phyloP scores from a whole-genome alignment of 2,888 invertebrate genomes.

The Slavum lentiscoides region DNA sequence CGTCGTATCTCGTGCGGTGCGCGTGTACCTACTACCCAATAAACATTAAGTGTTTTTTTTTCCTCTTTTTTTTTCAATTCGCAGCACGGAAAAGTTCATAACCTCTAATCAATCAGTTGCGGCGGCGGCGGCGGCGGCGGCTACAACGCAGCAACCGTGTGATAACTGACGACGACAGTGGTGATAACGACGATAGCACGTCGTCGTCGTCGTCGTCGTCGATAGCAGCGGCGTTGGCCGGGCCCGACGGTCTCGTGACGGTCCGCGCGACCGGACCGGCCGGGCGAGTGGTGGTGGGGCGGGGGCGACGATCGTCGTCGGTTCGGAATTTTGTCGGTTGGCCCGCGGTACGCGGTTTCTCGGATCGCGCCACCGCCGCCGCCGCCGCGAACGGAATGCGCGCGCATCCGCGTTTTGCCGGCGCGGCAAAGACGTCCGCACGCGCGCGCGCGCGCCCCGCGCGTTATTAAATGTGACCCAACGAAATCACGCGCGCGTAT shows the following conservation, averaged over 20 bases:
- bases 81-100: conserved; percentile 27
- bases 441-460: background rate
- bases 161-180: conserved; percentile 20
- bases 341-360: background rate
- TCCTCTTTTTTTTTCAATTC: background rate
- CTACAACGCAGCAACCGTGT: conserved; percentile 50
- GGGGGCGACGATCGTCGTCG: background rate
- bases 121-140: conserved; percentile 14
- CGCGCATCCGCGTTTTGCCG: background rate
- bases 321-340: no score
- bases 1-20: no score
- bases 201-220: conserved; percentile 3
- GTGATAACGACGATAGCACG: conserved; percentile 38
- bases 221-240: background rate
- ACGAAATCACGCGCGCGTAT: no score
- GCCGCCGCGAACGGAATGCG: background rate
- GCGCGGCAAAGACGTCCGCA: conserved; percentile 9
- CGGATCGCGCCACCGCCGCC: background rate
- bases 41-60: background rate
- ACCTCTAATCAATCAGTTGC: conserved; percentile 49
- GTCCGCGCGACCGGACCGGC: background rate
- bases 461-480: no score
- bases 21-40: background rate
- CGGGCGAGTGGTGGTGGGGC: background rate
- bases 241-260: background rate